Base-by-base conservation (phyloP, 2,888 invertebrate species). In the Ophioninae sp. region DNA sequence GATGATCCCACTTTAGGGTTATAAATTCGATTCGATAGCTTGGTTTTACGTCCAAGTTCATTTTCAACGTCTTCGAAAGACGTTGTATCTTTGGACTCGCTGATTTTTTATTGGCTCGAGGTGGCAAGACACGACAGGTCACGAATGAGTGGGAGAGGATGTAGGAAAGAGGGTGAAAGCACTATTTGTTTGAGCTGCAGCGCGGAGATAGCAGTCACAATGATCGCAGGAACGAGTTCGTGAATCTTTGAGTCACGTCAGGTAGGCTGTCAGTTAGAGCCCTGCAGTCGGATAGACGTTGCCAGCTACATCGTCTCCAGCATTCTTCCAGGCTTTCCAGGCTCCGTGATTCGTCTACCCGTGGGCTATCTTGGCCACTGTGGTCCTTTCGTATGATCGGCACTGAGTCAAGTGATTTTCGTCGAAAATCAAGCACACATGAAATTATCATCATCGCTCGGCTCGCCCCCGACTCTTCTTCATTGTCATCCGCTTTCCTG, bases 171-270 rank as follows among this genome's bases (percentile, higher is more conserved):
- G 71, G 65, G 51, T 23, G 64, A 67, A 77, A 79, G 44, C 61
- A 56, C 41, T 68, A 82, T 82, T 82, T 84, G 79, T 84, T 84
- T 84, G 73, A 67, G 84, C 82, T 68, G 67, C 67, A 68, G 22
- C 64, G 72, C 37, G 37, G 72, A 61, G 58, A 64, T 41, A 22
- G 65, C 61, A 61, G 75, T 61, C 63, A 61, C 44, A 73, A 64
- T 39, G 39, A 22, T 69, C 67, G 68, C 23, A 63, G 68, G 65
- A 69, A 41, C 58, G 76, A 76, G 72, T 75, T 85, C 81, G 81
- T 90, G 87, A 90, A 90, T 89, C 75, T 85, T 88, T 88, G 85
- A 90, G 82, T 86, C 79, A 84, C 87, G 90, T 90, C 90, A 89
- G 88, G 89, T 90, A 87, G 84, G 82, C 88, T 90, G 90, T 90